Base-by-base conservation (phyloP, 1,140 invertebrate genomes). In the Zeugodacus cucurbitae region DNA sequence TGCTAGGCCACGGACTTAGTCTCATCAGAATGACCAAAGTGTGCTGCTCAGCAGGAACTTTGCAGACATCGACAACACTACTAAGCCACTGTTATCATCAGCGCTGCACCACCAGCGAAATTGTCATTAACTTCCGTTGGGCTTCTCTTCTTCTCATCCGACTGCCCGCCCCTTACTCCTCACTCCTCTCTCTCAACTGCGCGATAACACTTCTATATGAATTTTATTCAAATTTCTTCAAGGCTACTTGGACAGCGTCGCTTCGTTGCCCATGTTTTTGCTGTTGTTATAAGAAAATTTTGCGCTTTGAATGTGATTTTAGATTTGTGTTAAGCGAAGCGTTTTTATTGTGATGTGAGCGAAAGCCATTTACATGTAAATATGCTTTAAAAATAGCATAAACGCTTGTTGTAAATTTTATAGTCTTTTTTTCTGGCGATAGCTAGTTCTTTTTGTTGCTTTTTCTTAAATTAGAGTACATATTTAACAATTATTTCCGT, bases 201-300 rank as follows among this genome's bases (percentile, higher is more conserved):
- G 34, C 48, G 64, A n/a, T 74, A 37, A 41, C 70, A 74, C 11
- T 41, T 11, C 29, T 11, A 32, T 67, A 32, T 67, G 62, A 67
- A 74, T 74, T 74, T 74, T 74, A 74, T 74, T 74, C 70, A 74
- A 74, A 74, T 74, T 74, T 44, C 37, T 74, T 37, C 37, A 20
- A 22, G 6, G 22, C 20, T 74, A 20, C 70, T 37, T 74, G 34
- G 70, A 37, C 70, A 22, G 48, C 8, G 48, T 20, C 17, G 70
- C 0, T 22, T 22, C 5, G 7, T 41, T 74, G 70, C n/a, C 10
- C 29, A 34, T 37, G 29, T 20, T 14, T 3, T 70, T 70, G 3
- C 8, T 14, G 48, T 17, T 54, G 48, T 17, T 20, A 4, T 54
- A 70, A 54, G 48, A 20, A 54, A 54, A 54, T 29, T 5, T 70